Conservation (phyloP, 2,797 vertebrate species). For the Liasis olivaceus region DNA sequence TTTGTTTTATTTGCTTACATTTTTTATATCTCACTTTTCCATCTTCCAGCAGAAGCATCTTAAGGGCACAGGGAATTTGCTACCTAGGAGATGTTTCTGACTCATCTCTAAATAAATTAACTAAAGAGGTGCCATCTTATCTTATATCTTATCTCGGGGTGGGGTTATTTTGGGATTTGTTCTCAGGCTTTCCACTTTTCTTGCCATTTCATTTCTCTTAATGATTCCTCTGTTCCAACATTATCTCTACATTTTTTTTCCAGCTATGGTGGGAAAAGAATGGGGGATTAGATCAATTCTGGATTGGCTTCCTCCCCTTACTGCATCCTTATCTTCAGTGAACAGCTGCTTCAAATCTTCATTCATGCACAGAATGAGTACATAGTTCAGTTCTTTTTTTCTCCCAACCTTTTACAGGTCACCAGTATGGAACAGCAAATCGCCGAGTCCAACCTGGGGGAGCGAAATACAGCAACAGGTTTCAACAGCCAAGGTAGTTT, state of each 20-base stretch:
- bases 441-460: conserved; percentile 80
- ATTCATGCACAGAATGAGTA: not conserved
- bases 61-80: not conserved
- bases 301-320: not conserved
- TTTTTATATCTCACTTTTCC: not conserved
- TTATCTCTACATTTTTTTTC: not conserved
- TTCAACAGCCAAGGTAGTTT: conserved; percentile 87
- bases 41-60: not conserved
- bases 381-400: not conserved
- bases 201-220: not conserved
- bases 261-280: not conserved
- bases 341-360: not conserved
- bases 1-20: not conserved
- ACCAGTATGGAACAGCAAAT: conserved; percentile 78
- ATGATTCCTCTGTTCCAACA: not conserved
- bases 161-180: not conserved
- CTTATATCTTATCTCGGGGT: not conserved
- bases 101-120: not conserved
- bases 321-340: not conserved
- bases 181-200: not conserved
- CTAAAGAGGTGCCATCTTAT: not conserved
- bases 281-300: not conserved
- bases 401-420: conserved; percentile 55
- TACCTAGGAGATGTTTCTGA: not conserved
- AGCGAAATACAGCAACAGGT: conserved; percentile 79